Conservation (phyloP, 2,113 vertebrate genomes). For the Onychorhynchus coronatus region DNA sequence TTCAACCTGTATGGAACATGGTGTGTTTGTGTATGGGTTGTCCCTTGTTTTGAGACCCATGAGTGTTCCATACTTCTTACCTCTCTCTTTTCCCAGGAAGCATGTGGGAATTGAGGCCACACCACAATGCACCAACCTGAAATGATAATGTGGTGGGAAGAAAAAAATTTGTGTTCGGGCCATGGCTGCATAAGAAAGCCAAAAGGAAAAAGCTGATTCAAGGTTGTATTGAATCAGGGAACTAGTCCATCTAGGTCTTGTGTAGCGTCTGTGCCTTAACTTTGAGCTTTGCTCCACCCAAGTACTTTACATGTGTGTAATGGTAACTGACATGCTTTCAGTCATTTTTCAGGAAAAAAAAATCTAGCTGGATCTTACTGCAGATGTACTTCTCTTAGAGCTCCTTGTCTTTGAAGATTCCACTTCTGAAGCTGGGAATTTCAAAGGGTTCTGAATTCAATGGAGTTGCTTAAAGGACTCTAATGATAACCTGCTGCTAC, state of each 20-base stretch:
- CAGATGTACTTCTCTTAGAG: not conserved
- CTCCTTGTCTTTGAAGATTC: not conserved
- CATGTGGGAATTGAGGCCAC: not conserved
- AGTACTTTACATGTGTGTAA: not conserved
- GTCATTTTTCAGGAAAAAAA: not conserved
- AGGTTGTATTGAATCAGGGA: not conserved
- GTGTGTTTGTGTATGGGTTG: accelerated
- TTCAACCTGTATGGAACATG: not conserved
- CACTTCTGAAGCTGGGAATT: not conserved
- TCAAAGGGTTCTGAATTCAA: not conserved
- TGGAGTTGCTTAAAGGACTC: not conserved
- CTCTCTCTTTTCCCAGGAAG: accelerated
- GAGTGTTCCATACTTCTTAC: not conserved
- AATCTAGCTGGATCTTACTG: not conserved
- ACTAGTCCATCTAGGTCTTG: not conserved
- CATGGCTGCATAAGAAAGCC: not conserved
- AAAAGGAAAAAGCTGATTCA: not conserved
- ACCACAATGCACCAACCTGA: not conserved
- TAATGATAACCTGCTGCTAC: not conserved
- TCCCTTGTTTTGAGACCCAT: not conserved
- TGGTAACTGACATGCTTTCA: not conserved
- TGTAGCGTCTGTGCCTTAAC: not conserved
- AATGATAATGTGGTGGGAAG: not conserved
- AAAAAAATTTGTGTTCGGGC: not conserved
- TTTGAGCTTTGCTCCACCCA: not conserved